A percentile compares a stretch with the other conserved stretches of the same genome.
Conservation (phyloP, 2,113 vertebrate species). For the Drymodes brunneopygia region DNA sequence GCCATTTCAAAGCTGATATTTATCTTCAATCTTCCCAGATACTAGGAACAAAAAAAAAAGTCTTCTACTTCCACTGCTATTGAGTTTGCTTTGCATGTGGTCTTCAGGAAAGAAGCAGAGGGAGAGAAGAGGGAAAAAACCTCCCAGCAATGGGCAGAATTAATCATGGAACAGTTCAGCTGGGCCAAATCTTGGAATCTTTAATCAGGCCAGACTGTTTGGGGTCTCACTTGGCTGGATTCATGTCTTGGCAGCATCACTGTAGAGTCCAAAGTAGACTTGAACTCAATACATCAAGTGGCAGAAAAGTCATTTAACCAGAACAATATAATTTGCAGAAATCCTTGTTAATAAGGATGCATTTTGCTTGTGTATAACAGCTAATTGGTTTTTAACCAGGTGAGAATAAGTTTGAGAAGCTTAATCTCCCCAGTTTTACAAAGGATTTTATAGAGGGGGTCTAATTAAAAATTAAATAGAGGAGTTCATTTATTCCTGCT, state of each 20-base stretch:
- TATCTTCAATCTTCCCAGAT: neutral
- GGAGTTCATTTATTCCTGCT: constrained; percentile 4
- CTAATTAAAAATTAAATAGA: constrained; percentile 31
- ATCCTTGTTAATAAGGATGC: neutral
- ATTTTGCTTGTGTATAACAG: neutral
- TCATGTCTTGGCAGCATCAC: neutral
- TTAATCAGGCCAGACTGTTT: neutral
- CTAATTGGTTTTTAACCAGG: constrained; percentile 39
- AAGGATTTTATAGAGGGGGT: neutral
- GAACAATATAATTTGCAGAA: constrained; percentile 32
- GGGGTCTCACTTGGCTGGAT: neutral
- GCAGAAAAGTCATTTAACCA: neutral
- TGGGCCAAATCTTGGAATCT: neutral
- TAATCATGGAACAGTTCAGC: neutral
- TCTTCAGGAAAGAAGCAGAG: neutral
- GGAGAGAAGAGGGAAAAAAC: neutral
- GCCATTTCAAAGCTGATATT: neutral
- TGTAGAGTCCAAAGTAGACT: neutral
- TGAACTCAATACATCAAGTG: neutral
- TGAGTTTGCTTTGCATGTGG: neutral
- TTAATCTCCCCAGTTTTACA: constrained; percentile 26
- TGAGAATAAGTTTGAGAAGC: constrained; percentile 24
- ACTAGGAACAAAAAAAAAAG: neutral
- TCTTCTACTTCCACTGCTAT: neutral
- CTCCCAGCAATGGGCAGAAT: neutral